A percentile compares a stretch with the other conserved stretches of the same genome.
Conservation (phyloP, 2,797 vertebrate species). For the Melopsittacus undulatus region DNA sequence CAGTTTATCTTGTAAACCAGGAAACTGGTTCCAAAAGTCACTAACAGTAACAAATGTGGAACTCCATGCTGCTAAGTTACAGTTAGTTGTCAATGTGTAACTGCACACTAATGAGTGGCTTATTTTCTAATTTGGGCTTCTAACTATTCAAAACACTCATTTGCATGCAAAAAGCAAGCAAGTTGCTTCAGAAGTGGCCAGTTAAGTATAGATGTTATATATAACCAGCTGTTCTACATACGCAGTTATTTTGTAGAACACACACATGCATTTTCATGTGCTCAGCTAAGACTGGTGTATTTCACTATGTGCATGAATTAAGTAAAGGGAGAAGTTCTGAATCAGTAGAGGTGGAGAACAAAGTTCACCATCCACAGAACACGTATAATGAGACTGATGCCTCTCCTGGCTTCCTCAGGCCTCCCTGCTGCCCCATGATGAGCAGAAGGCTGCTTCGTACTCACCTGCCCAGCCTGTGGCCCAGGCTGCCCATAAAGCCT, state of each 20-base stretch:
- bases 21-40: not conserved
- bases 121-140: constrained; percentile 6
- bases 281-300: not conserved
- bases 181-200: not conserved
- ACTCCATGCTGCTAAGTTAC: not conserved
- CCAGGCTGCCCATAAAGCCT: not conserved
- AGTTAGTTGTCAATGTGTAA: not conserved
- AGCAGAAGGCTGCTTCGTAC: not conserved
- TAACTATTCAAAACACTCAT: not conserved
- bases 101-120: not conserved
- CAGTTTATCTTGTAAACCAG: not conserved
- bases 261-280: not conserved
- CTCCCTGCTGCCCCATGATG: not conserved
- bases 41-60: not conserved
- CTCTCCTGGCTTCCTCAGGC: not conserved
- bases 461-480: not conserved
- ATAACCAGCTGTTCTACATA: not conserved
- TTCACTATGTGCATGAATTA: not conserved
- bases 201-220: not conserved
- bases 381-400: not conserved
- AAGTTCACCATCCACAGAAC: not conserved
- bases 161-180: not conserved
- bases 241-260: not conserved
- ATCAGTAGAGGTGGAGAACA: not conserved
- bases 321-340: not conserved